These are phyloP conservation scores for Aspiorhynchus laticeps DNA, from an alignment of 2,113 vertebrate genomes.

Conservation along the genomic window DNA sequence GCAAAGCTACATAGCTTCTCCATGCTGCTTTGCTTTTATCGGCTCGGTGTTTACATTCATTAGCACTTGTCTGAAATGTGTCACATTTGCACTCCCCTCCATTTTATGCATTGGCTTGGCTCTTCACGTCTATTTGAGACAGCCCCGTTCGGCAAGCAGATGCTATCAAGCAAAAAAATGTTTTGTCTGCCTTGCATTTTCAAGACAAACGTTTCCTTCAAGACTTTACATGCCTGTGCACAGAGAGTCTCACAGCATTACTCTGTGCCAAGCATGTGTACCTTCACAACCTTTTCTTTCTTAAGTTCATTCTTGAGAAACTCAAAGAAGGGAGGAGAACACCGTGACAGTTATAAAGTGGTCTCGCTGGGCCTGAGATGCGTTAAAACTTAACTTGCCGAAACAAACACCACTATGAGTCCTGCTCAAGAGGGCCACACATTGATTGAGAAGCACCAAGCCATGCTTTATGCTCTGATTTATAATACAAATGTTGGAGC, in stretches of 20 bases:
- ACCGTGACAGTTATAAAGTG: background rate
- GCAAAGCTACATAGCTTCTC: constrained; percentile 53
- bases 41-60: constrained; percentile 77
- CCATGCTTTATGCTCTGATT: background rate
- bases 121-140: constrained; percentile 60
- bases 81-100: constrained; percentile 60
- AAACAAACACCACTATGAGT: background rate
- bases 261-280: constrained; percentile 43
- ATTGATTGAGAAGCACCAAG: background rate
- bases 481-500: background rate
- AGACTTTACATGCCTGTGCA: constrained; percentile 66
- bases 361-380: background rate
- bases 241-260: constrained; percentile 45
- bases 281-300: background rate
- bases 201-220: constrained; percentile 64
- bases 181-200: constrained; percentile 78
- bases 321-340: constrained; percentile 4
- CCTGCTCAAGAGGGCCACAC: background rate
- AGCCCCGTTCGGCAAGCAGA: constrained; percentile 69
- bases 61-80: constrained; percentile 79
- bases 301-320: background rate
- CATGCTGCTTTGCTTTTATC: constrained; percentile 72
- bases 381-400: background rate
- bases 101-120: constrained; percentile 42
- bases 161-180: constrained; percentile 75